Evolutionary conservation across 2,888 invertebrate species (phyloP).

Genomic region (Bimastos eiseni): DNA sequence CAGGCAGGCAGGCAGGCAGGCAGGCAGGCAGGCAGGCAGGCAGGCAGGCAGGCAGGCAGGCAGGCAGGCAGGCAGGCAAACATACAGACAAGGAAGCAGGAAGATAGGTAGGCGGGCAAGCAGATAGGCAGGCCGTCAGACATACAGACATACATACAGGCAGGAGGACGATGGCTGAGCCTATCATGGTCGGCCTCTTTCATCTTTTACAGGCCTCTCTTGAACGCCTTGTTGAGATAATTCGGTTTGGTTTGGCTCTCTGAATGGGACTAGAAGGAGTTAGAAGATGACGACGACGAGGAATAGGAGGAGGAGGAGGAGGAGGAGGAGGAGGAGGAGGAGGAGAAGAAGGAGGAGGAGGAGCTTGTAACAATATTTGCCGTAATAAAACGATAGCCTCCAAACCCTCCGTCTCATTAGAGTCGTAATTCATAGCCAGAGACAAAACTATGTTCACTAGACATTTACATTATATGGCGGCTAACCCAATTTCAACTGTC

Average conservation of each 20-base stretch:
- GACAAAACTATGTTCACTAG: not conserved
- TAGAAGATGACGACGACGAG: not conserved
- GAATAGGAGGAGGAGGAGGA: no score
- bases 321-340: no score
- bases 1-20: no score
- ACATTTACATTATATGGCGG: not conserved
- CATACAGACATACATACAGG: no score
- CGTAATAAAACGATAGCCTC: not conserved
- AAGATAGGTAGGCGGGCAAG: not conserved
- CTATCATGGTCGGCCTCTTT: not conserved
- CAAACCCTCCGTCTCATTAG: not conserved
- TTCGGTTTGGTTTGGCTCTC: not conserved
- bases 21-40: no score
- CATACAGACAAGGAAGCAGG: not conserved
- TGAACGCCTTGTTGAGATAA: constrained; percentile 7
- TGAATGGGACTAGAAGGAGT: constrained; percentile 6
- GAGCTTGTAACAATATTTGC: not conserved
- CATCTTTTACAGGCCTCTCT: not conserved
- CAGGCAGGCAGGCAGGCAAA: not conserved
- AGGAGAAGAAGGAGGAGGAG: not conserved
- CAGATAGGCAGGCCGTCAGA: not conserved
- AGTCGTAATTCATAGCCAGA: not conserved
- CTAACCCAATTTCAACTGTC: not conserved
- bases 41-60: no score
- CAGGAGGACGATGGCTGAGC: not conserved